Conservation (phyloP, 2,797 vertebrate genomes). For the Notoglanidium macrostoma region DNA sequence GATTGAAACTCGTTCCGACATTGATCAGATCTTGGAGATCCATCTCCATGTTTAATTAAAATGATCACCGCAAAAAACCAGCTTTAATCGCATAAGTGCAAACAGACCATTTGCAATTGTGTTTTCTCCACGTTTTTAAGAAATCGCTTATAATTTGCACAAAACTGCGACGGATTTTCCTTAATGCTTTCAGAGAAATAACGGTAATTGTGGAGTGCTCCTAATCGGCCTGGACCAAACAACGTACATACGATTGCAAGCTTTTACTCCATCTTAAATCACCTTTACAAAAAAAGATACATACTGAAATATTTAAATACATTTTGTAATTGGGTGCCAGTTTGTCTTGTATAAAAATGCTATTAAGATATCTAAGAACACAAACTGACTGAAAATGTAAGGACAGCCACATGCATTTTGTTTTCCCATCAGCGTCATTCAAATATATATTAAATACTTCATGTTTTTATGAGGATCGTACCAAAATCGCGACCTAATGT, state of each 20-base stretch:
- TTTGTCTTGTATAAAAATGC: slow-evolving; percentile 47
- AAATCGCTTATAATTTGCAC: too few relatives aligned
- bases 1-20: too few relatives aligned
- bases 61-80: too few relatives aligned
- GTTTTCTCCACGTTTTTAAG: too few relatives aligned
- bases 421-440: slow-evolving; percentile 47
- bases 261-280: slow-evolving; percentile 52
- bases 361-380: slow-evolving; percentile 43
- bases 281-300: slow-evolving; percentile 53
- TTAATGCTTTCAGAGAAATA: neutral
- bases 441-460: slow-evolving; percentile 43
- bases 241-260: slow-evolving; percentile 59
- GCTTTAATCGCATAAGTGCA: too few relatives aligned
- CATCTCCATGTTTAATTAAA: too few relatives aligned
- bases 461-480: slow-evolving; percentile 5
- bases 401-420: slow-evolving; percentile 54
- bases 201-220: neutral
- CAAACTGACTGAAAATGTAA: slow-evolving; percentile 41
- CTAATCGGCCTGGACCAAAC: slow-evolving; percentile 31
- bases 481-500: slow-evolving; percentile 42
- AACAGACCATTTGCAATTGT: too few relatives aligned
- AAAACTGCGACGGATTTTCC: neutral
- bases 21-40: too few relatives aligned
- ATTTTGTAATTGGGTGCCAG: slow-evolving; percentile 48
- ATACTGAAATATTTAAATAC: slow-evolving; percentile 54